Evolutionary conservation across 2,113 vertebrate species (phyloP), one percentile per base, ranked within the genome.

Genomic region (Litocranius walleri): DNA sequence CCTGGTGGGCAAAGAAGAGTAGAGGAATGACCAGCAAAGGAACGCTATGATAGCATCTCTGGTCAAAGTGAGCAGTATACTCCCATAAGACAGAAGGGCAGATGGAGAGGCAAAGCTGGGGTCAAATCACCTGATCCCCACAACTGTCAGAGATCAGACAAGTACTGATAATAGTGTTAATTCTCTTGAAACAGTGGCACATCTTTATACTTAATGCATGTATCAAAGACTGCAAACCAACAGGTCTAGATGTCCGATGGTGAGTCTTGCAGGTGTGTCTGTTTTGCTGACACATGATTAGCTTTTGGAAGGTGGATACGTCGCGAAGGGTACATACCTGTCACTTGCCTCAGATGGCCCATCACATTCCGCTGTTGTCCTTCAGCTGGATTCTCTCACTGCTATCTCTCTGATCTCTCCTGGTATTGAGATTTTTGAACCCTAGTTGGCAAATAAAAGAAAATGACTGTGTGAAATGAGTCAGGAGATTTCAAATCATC

Each of bases 401-500:
- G 89, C 62, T 52, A 0, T 64, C 61, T 81, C 23, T 92, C 19
- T 56, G 43, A 33, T 90, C 45, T 90, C 23, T 92, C 27, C 56
- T 50, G 71, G n/a, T 33, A 48, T 57, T 85, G n/a, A 12, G 33
- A 90, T 19, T 86, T 85, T 82, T 48, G 5, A 89, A 29, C 3
- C 2, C 11, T 59, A 17, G 16, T 45, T 95, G 87, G 54, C 21
- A 94, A 91, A 93, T 91, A 30, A 67, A 93, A 85, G 67, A 81
- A 91, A 87, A 56, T 16, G 85, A 90, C 27, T 7, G 11, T 84
- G 87, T 90, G 59, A 88, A 95, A 86, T 64, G 54, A 77, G 71
- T 45, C 59, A 50, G 56, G n/a, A 95, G 85, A 92, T 85, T 88
- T 93, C 36, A 93, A 91, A 80, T 71, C 45, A 91, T 61, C 9